Base-by-base conservation (phyloP, 2,888 invertebrate genomes). In the Odontocolon sp. region DNA sequence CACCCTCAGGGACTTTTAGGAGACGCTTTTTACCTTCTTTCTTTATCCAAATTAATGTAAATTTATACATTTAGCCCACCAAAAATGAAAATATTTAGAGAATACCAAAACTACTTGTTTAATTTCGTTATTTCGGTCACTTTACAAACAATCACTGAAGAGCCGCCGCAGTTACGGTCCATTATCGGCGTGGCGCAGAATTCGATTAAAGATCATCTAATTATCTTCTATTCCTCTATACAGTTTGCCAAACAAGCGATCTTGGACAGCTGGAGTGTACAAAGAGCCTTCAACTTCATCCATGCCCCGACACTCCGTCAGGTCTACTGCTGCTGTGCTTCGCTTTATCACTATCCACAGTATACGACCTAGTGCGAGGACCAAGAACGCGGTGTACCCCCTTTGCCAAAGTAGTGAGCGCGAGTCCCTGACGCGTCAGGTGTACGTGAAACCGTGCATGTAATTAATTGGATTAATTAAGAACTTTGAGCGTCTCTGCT, bases 401-500 rank as follows among this genome's bases (percentile, higher is more conserved):
- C 33, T 70, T 42, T 68, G 68, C 47, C 47, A n/a, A 26, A 56
- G 21, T 38, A 61, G 31, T 23, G 42, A 38, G 36, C 33, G 59
- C 61, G 52, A 50, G 33, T 66, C 67, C 16, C 9, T 18, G 38
- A 42, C 45, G 52, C 70, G 77, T 79, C 73, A 75, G 75, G 67
- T 74, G 75, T 73, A 71, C 75, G 68, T 42, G 70, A 67, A 66
- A 83, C 80, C 77, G 78, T 80, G 78, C 80, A 81, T 82, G 83
- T 84, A 82, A 85, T 85, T 85, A 84, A 85, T 85, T 82, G 83
- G 84, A 85, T 84, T 85, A 85, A 84, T 85, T 85, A 85, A 84
- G 83, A 85, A 84, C 76, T 84, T 85, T 77, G 63, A 78, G 52
- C 72, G 56, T 50, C 70, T 75, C 77, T 78, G 57, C 33, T 36